phyloP scores from a whole-genome alignment of 2,113 vertebrate genomes.

The Alectura lathami region DNA sequence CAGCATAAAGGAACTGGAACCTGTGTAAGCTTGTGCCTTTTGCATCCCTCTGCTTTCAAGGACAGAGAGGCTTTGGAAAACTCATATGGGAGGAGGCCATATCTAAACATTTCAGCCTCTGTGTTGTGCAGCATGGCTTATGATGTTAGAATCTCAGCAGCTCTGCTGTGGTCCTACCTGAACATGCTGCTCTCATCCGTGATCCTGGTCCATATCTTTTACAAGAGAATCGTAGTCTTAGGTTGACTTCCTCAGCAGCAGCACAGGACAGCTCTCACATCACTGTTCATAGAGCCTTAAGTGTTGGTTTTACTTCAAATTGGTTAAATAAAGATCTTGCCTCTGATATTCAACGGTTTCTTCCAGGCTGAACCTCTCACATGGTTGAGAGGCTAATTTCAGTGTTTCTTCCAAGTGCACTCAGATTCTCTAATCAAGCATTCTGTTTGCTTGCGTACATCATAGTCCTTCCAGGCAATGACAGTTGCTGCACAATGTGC shows the following conservation, averaged over 20 bases:
- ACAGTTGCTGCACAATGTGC: neutral
- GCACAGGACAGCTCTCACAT: neutral
- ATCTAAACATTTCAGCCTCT: neutral
- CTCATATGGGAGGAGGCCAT: neutral
- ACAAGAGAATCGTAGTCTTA: neutral
- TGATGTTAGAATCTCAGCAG: neutral
- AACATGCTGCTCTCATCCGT: neutral
- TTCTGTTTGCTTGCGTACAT: neutral
- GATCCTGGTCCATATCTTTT: neutral
- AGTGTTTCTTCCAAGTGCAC: neutral
- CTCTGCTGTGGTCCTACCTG: neutral
- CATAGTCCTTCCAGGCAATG: neutral
- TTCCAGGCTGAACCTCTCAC: neutral
- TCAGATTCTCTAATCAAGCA: neutral
- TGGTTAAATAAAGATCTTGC: neutral
- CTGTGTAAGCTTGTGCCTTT: neutral
- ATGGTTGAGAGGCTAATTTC: neutral
- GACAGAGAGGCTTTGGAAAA: neutral
- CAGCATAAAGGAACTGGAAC: neutral
- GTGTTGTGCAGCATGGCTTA: neutral
- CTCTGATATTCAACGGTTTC: neutral
- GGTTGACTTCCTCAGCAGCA: neutral
- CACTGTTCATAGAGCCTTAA: neutral
- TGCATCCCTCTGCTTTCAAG: neutral
- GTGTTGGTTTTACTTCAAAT: neutral